A percentile compares a stretch with the other conserved stretches of the same genome.
Evolutionary conservation across 2,113 vertebrate species (phyloP).

Genomic region (Oncorhynchus masou): DNA sequence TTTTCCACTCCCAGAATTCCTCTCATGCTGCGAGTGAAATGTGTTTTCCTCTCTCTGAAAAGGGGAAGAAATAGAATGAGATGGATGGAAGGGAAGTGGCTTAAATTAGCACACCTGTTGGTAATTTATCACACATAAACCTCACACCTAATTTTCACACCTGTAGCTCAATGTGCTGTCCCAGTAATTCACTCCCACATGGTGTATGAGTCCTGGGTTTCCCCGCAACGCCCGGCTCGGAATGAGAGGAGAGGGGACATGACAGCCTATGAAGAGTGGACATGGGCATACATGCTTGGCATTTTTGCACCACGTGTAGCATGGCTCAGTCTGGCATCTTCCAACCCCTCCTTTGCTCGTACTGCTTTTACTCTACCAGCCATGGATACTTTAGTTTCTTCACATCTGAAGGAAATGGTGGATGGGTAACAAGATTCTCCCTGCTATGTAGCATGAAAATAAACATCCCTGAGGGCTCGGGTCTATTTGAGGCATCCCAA

Average conservation of each 20-base stretch:
- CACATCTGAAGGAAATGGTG: conserved; percentile 44
- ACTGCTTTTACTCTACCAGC: conserved; percentile 33
- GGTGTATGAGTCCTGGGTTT: conserved; percentile 25
- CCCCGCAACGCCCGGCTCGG: background rate
- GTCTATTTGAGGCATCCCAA: conserved; percentile 18
- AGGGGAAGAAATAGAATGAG: background rate
- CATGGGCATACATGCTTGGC: conserved; percentile 43
- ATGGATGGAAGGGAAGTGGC: conserved; percentile 44
- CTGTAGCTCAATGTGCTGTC: conserved; percentile 68
- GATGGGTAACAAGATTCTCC: conserved; percentile 31
- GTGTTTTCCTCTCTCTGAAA: conserved; percentile 44
- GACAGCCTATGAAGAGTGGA: conserved; percentile 46
- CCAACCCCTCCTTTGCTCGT: conserved; percentile 51
- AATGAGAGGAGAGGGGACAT: conserved; percentile 27
- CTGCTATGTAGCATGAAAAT: conserved; percentile 33
- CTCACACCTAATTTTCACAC: conserved; percentile 82
- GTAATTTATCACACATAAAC: conserved; percentile 81
- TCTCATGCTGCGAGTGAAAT: conserved; percentile 58
- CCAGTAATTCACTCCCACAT: conserved; percentile 58
- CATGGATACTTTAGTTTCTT: conserved; percentile 6
- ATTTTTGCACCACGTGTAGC: conserved; percentile 62
- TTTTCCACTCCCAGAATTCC: conserved; percentile 55
- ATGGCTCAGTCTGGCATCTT: conserved; percentile 23
- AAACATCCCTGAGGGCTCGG: conserved; percentile 35
- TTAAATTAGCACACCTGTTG: conserved; percentile 76